Conservation (phyloP, 1,140 invertebrate species). For the Heliconius hewitsoni region DNA sequence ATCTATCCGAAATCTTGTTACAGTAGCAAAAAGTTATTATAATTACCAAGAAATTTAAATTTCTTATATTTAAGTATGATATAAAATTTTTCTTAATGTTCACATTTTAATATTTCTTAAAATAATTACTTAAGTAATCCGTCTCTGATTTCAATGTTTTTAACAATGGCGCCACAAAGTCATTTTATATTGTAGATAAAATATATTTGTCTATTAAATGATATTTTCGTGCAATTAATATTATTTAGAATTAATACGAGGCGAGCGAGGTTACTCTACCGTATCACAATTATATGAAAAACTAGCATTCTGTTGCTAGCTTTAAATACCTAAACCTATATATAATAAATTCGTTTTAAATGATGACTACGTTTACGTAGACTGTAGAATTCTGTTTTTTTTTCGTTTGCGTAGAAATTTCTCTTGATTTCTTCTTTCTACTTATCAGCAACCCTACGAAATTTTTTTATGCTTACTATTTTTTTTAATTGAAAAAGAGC, state of each 20-base stretch:
- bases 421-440: too few species aligned
- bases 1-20: too few species aligned
- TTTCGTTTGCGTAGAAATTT: too few species aligned
- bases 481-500: too few species aligned
- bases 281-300: slow-evolving; percentile 26
- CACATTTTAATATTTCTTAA: neutral
- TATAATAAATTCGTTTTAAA: neutral
- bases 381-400: too few species aligned
- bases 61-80: neutral
- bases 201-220: slow-evolving; percentile 2
- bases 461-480: too few species aligned
- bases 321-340: neutral
- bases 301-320: neutral
- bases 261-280: slow-evolving; percentile 24
- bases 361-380: neutral
- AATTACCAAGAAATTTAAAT: neutral
- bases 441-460: too few species aligned
- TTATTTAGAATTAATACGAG: slow-evolving; percentile 13
- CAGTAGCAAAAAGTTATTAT: too few species aligned
- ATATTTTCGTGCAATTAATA: neutral
- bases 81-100: neutral
- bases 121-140: neutral
- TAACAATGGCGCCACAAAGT: neutral
- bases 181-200: neutral
- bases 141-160: neutral